Evolutionary conservation across 2,888 invertebrate genomes (phyloP).

Genomic region (Chaitophorus viminalis): DNA sequence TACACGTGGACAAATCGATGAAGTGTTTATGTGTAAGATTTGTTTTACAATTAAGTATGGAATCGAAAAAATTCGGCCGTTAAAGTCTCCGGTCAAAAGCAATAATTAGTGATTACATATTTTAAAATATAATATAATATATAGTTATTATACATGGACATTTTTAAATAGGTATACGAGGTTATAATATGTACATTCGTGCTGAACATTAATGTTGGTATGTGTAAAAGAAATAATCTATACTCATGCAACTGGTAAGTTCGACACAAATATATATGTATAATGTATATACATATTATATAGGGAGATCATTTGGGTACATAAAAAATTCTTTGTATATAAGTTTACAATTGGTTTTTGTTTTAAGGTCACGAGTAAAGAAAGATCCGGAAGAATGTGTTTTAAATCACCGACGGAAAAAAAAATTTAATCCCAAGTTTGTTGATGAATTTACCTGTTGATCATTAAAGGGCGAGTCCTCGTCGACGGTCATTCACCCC

Average conservation of each 20-base stretch:
- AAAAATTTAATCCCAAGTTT: constrained; percentile 48
- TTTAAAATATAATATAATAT: not conserved
- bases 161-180: not conserved
- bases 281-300: not conserved
- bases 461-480: constrained; percentile 62
- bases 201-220: constrained; percentile 9
- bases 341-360: constrained; percentile 18
- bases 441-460: constrained; percentile 60
- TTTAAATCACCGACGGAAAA: constrained; percentile 56
- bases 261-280: not conserved
- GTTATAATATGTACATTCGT: constrained; percentile 51
- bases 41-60: not conserved
- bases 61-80: constrained; percentile 29
- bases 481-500: constrained; percentile 61
- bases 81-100: constrained; percentile 58
- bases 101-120: not conserved
- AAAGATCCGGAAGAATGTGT: constrained; percentile 60
- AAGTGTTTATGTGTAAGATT: not conserved
- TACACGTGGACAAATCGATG: not conserved
- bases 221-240: constrained; percentile 20
- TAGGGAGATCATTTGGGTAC: not conserved
- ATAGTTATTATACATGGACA: constrained; percentile 10
- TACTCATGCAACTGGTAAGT: constrained; percentile 48
- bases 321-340: not conserved
- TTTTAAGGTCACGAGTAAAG: constrained; percentile 54